phyloP scores from a whole-genome alignment of 2,797 vertebrate species.

The Dromococcyx pavoninus region DNA sequence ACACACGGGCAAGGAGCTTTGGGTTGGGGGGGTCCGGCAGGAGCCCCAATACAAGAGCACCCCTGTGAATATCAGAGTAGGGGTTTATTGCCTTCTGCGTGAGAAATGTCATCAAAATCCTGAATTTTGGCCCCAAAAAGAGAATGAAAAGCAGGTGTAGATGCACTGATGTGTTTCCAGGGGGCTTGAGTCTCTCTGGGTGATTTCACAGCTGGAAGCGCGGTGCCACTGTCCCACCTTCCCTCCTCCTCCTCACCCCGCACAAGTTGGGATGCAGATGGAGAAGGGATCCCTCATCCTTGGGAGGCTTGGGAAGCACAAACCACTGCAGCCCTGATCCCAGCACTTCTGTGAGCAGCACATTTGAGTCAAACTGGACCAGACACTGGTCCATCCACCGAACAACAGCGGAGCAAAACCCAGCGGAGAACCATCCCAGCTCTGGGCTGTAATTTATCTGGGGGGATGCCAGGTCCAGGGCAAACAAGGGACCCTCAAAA shows the following conservation, averaged over 20 bases:
- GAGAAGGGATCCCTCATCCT: neutral
- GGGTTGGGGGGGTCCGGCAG: neutral
- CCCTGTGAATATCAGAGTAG: neutral
- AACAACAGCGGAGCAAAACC: neutral
- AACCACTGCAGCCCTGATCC: accelerated
- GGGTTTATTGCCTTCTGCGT: neutral
- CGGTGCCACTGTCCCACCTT: neutral
- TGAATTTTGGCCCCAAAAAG: neutral
- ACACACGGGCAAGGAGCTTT: neutral
- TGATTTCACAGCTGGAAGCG: accelerated
- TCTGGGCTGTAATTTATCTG: accelerated
- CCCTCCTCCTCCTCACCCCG: neutral
- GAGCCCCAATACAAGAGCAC: neutral
- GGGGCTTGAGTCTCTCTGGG: neutral
- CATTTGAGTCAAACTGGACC: neutral
- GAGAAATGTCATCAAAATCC: neutral
- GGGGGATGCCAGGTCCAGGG: no score
- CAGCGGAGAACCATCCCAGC: accelerated
- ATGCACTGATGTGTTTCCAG: neutral
- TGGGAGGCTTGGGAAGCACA: neutral
- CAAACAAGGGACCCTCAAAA: neutral
- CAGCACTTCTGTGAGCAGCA: neutral
- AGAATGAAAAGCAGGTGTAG: neutral
- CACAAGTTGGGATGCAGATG: accelerated
- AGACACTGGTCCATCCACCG: neutral